Base-by-base conservation (phyloP, 2,888 invertebrate species). In the Harpalus rubripes region DNA sequence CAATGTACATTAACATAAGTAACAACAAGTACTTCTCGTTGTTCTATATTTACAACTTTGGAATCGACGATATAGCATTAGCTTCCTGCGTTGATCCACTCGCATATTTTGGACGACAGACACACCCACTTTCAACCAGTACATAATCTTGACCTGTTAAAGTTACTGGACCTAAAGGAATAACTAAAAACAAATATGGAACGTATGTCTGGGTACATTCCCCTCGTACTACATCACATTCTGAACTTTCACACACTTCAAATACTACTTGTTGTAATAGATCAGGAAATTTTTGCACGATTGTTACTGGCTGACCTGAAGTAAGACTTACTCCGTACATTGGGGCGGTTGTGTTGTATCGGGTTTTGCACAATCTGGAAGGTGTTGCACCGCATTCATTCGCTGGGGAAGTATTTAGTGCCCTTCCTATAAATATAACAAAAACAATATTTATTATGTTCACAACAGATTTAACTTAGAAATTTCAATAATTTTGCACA, bases 271-370 rank as follows among this genome's bases (percentile, higher is more conserved):
- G 98, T 90, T 98, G 98, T 86, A 98, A 91, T 59, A 98, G 93
- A 92, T 98, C 98, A 0, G 98, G 98, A 89, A 98, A 98, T 91
- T 98, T 98, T 91, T 98, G 98, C 56, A 98, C 97, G 88, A 98
- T 98, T 81, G 97, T 97, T 87, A 98, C 97, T 0, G 97, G 97
- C 89, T 97, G 97, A 0, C 98, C 98, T 12, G 97, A 97, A 15
- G 98, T 98, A 58, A 98, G 92, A 16, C 97, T 97, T 63, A 98
- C 97, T n/a, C 98, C 98, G 90, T 97, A 98, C 96, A 98, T 96
- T 0, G 98, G 98, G 16, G 98, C 98, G 63, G 98, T 98, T 22
- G 98, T 98, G 91, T 98, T 98, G 92, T 97, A 97, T 85, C 97
- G 93, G 7, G 98, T 97, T 89, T 96, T 95, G 90, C 98, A 98